phyloP scores from a whole-genome alignment of 2,888 invertebrate species.

The Iphiclides podalirius region DNA sequence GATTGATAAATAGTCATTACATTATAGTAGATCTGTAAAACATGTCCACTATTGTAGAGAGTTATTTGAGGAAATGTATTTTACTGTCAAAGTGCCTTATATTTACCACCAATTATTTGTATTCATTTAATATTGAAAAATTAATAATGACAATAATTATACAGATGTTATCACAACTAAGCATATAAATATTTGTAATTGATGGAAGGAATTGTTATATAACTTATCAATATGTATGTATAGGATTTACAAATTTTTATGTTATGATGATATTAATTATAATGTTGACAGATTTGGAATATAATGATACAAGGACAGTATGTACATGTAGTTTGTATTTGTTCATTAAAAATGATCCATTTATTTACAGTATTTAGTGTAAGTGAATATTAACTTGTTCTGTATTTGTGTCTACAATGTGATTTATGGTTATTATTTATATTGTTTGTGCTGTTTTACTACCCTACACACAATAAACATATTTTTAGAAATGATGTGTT shows the following conservation, averaged over 20 bases:
- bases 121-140: background rate
- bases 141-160: constrained; percentile 20
- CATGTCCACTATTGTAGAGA: constrained; percentile 1
- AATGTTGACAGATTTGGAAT: background rate
- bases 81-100: constrained; percentile 1
- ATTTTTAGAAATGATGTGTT: constrained; percentile 14
- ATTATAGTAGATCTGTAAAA: constrained; percentile 15
- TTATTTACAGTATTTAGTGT: constrained; percentile 18
- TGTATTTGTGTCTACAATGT: constrained; percentile 32
- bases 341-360: constrained; percentile 16
- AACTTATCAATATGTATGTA: background rate
- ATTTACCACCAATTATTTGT: background rate
- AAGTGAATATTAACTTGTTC: constrained; percentile 15
- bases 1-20: background rate
- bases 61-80: constrained; percentile 1
- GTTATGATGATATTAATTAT: too few relatives aligned
- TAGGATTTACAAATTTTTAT: too few relatives aligned
- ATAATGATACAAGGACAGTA: constrained; percentile 1
- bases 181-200: constrained; percentile 11
- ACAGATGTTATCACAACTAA: constrained; percentile 9
- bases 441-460: constrained; percentile 36
- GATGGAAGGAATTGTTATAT: background rate
- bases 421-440: constrained; percentile 33
- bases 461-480: constrained; percentile 33
- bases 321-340: constrained; percentile 12